phyloP scores from a whole-genome alignment of 2,888 invertebrate species.

The Gisinianus flammeolus region DNA sequence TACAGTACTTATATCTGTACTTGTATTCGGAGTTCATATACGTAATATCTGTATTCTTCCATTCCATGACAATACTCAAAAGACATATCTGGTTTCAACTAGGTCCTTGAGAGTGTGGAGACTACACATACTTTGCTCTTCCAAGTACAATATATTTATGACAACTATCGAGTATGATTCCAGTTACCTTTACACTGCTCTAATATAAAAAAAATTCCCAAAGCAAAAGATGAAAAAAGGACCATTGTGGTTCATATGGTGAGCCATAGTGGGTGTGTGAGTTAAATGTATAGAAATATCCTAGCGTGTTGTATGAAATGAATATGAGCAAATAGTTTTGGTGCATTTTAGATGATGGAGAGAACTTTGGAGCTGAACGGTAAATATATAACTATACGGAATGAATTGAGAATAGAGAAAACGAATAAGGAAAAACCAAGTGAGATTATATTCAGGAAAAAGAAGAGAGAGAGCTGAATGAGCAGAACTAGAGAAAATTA shows the following conservation, averaged over 20 bases:
- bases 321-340: background rate
- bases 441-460: slow-evolving; percentile 26
- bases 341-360: background rate
- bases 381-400: background rate
- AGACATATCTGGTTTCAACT: no score
- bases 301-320: no score
- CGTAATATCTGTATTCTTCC: no score
- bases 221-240: no score
- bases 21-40: background rate
- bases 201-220: no score
- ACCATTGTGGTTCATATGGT: no score
- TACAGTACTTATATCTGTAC: background rate
- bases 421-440: slow-evolving; percentile 4
- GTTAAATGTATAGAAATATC: no score
- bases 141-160: no score
- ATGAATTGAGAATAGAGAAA: background rate
- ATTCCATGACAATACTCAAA: no score
- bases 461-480: slow-evolving; percentile 11
- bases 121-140: background rate
- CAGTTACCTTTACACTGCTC: no score
- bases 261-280: no score
- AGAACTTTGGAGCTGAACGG: background rate
- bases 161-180: no score
- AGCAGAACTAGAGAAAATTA: slow-evolving; percentile 49
- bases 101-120: background rate